Base-by-base conservation (phyloP, 1,140 invertebrate genomes). In the Saccostrea cuccullata region DNA sequence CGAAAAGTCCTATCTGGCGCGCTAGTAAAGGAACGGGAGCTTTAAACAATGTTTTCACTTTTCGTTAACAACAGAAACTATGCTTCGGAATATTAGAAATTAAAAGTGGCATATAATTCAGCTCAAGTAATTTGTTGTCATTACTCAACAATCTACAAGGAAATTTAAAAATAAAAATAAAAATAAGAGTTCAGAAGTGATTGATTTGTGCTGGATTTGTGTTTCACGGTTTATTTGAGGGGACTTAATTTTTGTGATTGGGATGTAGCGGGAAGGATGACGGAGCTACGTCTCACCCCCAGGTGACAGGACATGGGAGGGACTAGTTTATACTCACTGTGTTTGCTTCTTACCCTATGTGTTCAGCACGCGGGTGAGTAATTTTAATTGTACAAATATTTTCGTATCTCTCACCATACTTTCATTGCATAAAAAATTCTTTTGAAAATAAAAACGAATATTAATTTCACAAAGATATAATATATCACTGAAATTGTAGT, bases 31-130 rank as follows among this genome's bases (percentile, higher is more conserved):
- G 70, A 77, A 17, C 70, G 23, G 70, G 70, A 77, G 11, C 70
- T 77, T 77, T 77, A 77, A 77, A 77, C 26, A 77, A 77, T 77
- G 26, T 77, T 77, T 77, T 77, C 26, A 15, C 23, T 26, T 77
- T 36, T 77, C 70, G 70, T 40, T 77, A 77, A 77, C 70, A 36
- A 77, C 70, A 30, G 70, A 77, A 77, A 77, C 1, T 15, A 30
- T 77, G 2, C 70, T 40, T 73, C 6, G 58, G 58, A 17, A 64
- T 64, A 64, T 64, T n/a, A 20, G 17, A 13, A 60, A 60, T 20
- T 20, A 20, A 64, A 20, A 64, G 17, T 60, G 13, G 2, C n/a
- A 64, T 20, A 64, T 64, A 20, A 20, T 64, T 20, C n/a, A 20
- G 17, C 15, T 20, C 58, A 2, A 6, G 17, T 2, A 0, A n/a